Percentiles rank a stretch among this genome's conserved stretches.
These are phyloP conservation scores for Anableps anableps DNA, from an alignment of 2,797 vertebrate genomes.

Conservation along the genomic window DNA sequence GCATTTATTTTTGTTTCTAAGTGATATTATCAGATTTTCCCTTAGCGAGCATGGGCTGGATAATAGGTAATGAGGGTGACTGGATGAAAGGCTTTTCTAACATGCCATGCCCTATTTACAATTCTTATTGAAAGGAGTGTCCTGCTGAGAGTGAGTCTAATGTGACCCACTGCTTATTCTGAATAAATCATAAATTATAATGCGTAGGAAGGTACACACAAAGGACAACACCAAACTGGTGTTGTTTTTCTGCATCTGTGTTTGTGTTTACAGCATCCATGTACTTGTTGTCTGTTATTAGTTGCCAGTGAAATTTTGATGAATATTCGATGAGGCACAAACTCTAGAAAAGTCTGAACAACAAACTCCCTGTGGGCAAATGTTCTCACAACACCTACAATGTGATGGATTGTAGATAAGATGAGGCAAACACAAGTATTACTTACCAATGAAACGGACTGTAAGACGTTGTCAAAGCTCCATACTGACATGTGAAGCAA, in stretches of 20 bases:
- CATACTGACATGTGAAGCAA: background rate
- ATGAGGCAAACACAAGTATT: background rate
- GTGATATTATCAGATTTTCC: slow-evolving; percentile 21
- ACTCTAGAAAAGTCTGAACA: background rate
- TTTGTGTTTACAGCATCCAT: background rate
- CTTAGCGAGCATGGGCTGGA: background rate
- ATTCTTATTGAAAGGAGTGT: slow-evolving; percentile 14
- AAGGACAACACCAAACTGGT: slow-evolving; percentile 6
- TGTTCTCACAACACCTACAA: slow-evolving; percentile 4
- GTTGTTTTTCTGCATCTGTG: background rate
- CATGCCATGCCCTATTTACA: background rate
- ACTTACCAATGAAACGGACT: background rate
- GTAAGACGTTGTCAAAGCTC: background rate
- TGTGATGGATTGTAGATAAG: background rate
- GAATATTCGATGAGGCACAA: slow-evolving; percentile 1
- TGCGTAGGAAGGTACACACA: background rate
- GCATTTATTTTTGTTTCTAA: slow-evolving; percentile 16
- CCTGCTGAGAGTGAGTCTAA: slow-evolving; percentile 20
- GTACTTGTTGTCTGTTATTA: background rate
- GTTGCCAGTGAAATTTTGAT: background rate
- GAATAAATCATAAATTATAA: slow-evolving; percentile 10
- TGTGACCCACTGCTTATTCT: slow-evolving; percentile 19
- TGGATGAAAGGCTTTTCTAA: slow-evolving; percentile 15
- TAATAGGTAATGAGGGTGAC: slow-evolving; percentile 16
- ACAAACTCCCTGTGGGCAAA: background rate